These are phyloP conservation scores for Salvelinus sp. DNA, from an alignment of 2,113 vertebrate genomes.

Conservation along the genomic window DNA sequence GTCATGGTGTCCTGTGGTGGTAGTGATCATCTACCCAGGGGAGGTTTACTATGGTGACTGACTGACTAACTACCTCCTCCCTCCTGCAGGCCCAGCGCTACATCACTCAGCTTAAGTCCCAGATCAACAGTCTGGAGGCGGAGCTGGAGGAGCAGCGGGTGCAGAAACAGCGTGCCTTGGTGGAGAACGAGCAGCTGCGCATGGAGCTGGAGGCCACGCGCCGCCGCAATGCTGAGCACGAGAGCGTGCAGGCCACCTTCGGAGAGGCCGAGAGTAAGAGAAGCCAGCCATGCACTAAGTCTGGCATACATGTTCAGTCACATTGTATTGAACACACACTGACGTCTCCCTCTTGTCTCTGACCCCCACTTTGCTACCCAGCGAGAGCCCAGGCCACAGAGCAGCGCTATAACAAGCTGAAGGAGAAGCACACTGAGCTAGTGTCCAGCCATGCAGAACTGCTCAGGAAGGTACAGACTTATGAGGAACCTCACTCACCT, in stretches of 20 bases:
- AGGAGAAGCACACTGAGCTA: slow-evolving; percentile 94
- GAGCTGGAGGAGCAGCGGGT: slow-evolving; percentile 93
- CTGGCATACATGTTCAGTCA: background rate
- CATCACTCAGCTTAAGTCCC: slow-evolving; percentile 90
- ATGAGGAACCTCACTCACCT: background rate
- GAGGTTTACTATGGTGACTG: background rate
- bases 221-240: slow-evolving; percentile 74
- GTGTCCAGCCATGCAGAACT: slow-evolving; percentile 89
- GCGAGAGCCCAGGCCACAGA: slow-evolving; percentile 86
- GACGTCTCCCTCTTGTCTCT: background rate
- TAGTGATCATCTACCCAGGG: background rate
- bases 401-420: slow-evolving; percentile 90
- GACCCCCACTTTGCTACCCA: slow-evolving; percentile 47
- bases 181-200: slow-evolving; percentile 94
- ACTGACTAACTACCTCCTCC: background rate
- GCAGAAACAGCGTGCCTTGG: slow-evolving; percentile 92
- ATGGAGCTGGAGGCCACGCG: slow-evolving; percentile 85
- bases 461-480: slow-evolving; percentile 83
- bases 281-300: background rate
- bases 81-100: slow-evolving; percentile 86
- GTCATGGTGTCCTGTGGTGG: background rate
- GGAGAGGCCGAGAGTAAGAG: slow-evolving; percentile 66
- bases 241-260: slow-evolving; percentile 75
- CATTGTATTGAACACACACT: background rate
- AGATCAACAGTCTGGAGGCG: slow-evolving; percentile 90